A percentile compares a stretch with the other conserved stretches of the same genome.
These are phyloP conservation scores for Drosophila incognita DNA, from an alignment of 2,888 invertebrate species.

Conservation along the genomic window DNA sequence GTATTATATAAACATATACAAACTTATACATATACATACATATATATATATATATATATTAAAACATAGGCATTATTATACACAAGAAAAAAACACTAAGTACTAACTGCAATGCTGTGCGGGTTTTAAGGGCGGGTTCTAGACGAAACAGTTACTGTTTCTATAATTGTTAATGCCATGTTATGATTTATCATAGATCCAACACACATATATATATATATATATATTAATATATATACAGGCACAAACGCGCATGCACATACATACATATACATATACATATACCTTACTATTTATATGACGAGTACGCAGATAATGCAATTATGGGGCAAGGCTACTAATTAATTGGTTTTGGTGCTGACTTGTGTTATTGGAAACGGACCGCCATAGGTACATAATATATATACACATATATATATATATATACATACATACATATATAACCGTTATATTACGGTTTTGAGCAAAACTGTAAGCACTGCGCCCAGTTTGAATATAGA, in stretches of 20 bases:
- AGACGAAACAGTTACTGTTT: slow-evolving; percentile 55
- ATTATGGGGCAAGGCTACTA: slow-evolving; percentile 38
- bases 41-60: no score
- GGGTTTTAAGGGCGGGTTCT: slow-evolving; percentile 26
- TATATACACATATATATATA: neutral
- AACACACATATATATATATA: neutral
- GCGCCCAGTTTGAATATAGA: slow-evolving; percentile 5
- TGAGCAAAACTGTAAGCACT: slow-evolving; percentile 13
- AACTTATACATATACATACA: slow-evolving; percentile 20
- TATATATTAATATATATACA: slow-evolving; percentile 1
- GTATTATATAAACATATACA: slow-evolving; percentile 50
- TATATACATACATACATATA: neutral
- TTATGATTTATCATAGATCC: slow-evolving; percentile 26
- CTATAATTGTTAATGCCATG: slow-evolving; percentile 47
- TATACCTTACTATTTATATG: neutral
- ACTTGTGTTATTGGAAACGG: slow-evolving; percentile 28
- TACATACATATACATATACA: neutral
- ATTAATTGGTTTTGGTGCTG: slow-evolving; percentile 46
- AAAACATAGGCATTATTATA: slow-evolving; percentile 12
- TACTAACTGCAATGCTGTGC: slow-evolving; percentile 45
- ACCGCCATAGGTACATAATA: slow-evolving; percentile 9
- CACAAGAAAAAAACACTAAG: slow-evolving; percentile 15
- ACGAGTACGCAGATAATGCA: slow-evolving; percentile 15
- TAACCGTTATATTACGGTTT: neutral
- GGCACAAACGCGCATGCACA: slow-evolving; percentile 2